phyloP scores from a whole-genome alignment of 2,888 invertebrate species.

The Eilema sororculum region DNA sequence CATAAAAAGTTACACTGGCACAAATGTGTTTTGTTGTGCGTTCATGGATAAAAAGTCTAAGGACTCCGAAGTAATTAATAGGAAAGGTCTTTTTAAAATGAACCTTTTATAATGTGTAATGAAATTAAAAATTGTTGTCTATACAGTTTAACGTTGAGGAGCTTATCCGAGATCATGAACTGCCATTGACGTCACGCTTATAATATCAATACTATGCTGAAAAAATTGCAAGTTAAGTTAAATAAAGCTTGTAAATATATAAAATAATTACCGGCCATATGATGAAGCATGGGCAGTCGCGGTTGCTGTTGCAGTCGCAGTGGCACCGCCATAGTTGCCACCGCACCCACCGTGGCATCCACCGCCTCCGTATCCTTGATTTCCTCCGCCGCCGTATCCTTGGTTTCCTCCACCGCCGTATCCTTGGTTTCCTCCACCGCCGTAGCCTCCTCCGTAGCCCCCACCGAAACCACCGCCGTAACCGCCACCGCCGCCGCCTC shows the following conservation, averaged over 20 bases:
- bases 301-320: constrained; percentile 32
- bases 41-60: not conserved
- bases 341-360: constrained; percentile 35
- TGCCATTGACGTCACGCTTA: no score
- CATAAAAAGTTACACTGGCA: no score
- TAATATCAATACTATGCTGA: no score
- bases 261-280: constrained; percentile 29
- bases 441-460: constrained; percentile 30
- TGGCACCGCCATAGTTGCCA: constrained; percentile 44
- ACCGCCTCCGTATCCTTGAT: constrained; percentile 35
- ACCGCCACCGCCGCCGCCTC: constrained; percentile 29
- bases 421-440: constrained; percentile 28
- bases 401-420: constrained; percentile 26
- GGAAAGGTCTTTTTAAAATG: no score
- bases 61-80: no score
- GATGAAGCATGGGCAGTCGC: constrained; percentile 20
- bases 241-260: not conserved
- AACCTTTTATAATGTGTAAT: no score
- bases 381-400: constrained; percentile 26
- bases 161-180: no score
- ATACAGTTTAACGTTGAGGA: no score
- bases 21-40: no score
- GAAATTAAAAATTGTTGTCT: no score
- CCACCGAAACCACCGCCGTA: constrained; percentile 13
- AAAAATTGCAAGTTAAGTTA: no score